Evolutionary conservation across 2,113 vertebrate species (phyloP).

Genomic region (Pungitius pungitius): DNA sequence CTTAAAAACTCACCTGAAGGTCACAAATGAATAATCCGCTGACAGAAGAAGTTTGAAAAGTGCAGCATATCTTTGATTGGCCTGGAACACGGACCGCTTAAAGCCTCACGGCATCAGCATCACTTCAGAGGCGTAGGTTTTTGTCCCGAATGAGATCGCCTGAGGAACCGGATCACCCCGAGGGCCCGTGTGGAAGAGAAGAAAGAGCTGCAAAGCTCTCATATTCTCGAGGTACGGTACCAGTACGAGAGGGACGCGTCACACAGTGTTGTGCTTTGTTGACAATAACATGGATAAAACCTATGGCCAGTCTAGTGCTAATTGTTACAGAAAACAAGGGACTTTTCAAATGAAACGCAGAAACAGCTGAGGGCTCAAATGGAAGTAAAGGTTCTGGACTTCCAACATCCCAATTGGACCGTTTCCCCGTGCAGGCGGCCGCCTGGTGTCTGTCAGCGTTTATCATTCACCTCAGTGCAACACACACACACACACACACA

Average conservation of each 20-base stretch:
- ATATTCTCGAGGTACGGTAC: too few relatives aligned
- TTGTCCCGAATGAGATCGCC: too few relatives aligned
- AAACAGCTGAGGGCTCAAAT: neutral
- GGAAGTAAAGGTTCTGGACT: neutral
- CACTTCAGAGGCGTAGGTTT: too few relatives aligned
- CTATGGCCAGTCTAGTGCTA: neutral
- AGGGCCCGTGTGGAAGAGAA: too few relatives aligned
- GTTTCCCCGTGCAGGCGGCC: neutral
- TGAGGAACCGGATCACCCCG: too few relatives aligned
- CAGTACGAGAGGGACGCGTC: neutral
- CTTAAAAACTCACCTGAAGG: too few relatives aligned
- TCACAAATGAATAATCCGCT: too few relatives aligned
- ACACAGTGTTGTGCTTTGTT: neutral
- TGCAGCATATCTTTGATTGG: too few relatives aligned
- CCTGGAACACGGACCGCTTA: too few relatives aligned
- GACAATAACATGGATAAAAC: neutral
- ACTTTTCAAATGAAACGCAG: neutral
- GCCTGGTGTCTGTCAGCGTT: conserved; percentile 36
- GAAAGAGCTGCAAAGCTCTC: too few relatives aligned
- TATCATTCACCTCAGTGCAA: conserved; percentile 45
- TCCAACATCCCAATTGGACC: neutral
- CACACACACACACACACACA: conserved; percentile 3
- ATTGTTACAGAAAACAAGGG: neutral
- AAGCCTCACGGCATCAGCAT: too few relatives aligned
- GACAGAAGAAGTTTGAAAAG: too few relatives aligned